Evolutionary conservation across 1,140 invertebrate species (phyloP), one percentile per base, ranked within the genome.

Genomic region (Aphaenogaster ashmeadi): DNA sequence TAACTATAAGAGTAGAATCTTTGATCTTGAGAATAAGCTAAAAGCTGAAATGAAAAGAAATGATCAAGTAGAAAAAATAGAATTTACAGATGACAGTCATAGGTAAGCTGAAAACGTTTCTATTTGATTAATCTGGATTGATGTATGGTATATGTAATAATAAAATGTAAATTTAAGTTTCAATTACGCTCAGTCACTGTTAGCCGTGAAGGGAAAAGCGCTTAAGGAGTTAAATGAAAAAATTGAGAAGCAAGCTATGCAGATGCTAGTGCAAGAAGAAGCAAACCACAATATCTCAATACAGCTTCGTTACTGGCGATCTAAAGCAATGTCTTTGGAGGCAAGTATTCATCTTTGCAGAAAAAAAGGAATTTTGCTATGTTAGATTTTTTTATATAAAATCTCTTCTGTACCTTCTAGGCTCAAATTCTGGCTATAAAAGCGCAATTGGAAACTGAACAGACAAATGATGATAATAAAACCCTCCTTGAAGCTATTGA

Each of bases 161-260:
- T 71, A 36, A 50, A 7, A 27, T 18, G 21, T 72, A 60, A 21
- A 69, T 69, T 84, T 62, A 52, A 84, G 50, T 88, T 88, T 67
- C 41, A 95, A 94, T 47, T 95, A 93, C 50, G 86, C 93, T 33
- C 89, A 94, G 87, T 88, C 89, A 6, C 79, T 93, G 58, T 21
- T 95, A 6, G 36, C 77, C 4, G 66, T 83, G 13, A 93, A 94
- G 41, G 92, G 87, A n/a, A 94, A 94, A 54, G 91, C 94, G 77
- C 77, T 92, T 0, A 88, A 93, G 13, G 92, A 94, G 50, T 80
- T 94, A 3, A 72, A 86, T n/a, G 77, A 86, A 21, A 90, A 93
- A 66, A 60, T 94, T 18, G 94, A 95, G 77, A 85, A 88, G 60
- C 89, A 93, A 87, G 92, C 91, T 52, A 93, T 92, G 36, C 83